A percentile compares a stretch with the other conserved stretches of the same genome.
Conservation (phyloP, 1,140 invertebrate genomes). For the Popillia japonica region DNA sequence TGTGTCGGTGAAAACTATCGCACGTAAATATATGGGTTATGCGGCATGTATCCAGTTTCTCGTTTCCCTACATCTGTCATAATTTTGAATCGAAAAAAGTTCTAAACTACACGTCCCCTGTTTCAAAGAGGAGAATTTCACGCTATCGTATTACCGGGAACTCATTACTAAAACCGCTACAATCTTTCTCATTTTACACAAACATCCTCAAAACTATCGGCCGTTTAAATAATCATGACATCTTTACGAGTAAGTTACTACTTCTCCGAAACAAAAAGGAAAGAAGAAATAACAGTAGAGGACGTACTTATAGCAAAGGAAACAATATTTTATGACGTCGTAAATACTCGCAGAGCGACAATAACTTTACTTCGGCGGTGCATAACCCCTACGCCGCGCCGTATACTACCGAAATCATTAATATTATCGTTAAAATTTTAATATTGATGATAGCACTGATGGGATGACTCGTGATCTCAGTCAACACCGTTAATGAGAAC, state of each 20-base stretch:
- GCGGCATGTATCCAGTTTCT: not conserved
- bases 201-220: slow-evolving; percentile 53
- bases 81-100: slow-evolving; percentile 26
- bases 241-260: slow-evolving; percentile 46
- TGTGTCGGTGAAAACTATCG: not conserved
- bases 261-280: slow-evolving; percentile 47
- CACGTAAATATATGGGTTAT: not conserved
- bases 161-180: slow-evolving; percentile 44
- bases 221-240: slow-evolving; percentile 52
- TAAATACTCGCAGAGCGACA: slow-evolving; percentile 3
- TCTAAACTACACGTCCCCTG: not conserved
- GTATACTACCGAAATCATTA: slow-evolving; percentile 30
- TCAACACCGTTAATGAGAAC: slow-evolving; percentile 29
- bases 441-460: slow-evolving; percentile 36
- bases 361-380: slow-evolving; percentile 22
- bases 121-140: not conserved
- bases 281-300: slow-evolving; percentile 36
- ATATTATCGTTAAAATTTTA: slow-evolving; percentile 19
- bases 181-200: slow-evolving; percentile 49
- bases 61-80: slow-evolving; percentile 11
- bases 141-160: slow-evolving; percentile 44
- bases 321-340: slow-evolving; percentile 20
- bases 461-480: slow-evolving; percentile 25
- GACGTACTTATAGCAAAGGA: not conserved
- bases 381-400: not conserved